These are phyloP conservation scores for Chironomus striatipennis DNA, from an alignment of 1,140 invertebrate genomes.

Conservation along the genomic window DNA sequence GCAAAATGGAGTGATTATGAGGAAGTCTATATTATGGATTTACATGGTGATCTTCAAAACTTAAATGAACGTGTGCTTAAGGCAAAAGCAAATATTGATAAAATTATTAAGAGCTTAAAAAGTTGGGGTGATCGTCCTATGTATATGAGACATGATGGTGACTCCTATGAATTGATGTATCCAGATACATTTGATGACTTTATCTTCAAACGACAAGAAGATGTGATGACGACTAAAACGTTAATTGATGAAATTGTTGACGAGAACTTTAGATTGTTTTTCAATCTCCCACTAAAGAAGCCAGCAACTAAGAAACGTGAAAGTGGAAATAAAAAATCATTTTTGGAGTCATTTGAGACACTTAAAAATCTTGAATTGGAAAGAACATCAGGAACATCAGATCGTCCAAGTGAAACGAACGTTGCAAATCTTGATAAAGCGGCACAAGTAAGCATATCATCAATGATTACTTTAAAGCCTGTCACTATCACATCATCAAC, in stretches of 20 bases:
- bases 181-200: conserved; percentile 45
- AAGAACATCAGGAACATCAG: conserved; percentile 25
- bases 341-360: conserved; percentile 26
- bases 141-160: conserved; percentile 47
- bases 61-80: conserved; percentile 50
- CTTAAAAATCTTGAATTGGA: conserved; percentile 26
- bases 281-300: conserved; percentile 36
- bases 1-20: conserved; percentile 23
- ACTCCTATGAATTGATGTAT: conserved; percentile 44
- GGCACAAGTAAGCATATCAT: not conserved
- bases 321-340: conserved; percentile 27
- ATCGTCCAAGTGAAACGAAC: not conserved
- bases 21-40: not conserved
- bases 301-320: not conserved
- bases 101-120: conserved; percentile 43
- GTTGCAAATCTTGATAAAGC: not conserved
- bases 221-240: conserved; percentile 42
- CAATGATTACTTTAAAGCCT: not conserved
- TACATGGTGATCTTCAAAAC: conserved; percentile 28
- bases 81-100: conserved; percentile 46
- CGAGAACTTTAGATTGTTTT: conserved; percentile 49
- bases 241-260: conserved; percentile 49
- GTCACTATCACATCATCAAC: not conserved
- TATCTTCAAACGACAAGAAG: conserved; percentile 30
- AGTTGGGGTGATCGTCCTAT: conserved; percentile 50